phyloP scores from a whole-genome alignment of 2,113 vertebrate species.

The Aspiorhynchus laticeps region DNA sequence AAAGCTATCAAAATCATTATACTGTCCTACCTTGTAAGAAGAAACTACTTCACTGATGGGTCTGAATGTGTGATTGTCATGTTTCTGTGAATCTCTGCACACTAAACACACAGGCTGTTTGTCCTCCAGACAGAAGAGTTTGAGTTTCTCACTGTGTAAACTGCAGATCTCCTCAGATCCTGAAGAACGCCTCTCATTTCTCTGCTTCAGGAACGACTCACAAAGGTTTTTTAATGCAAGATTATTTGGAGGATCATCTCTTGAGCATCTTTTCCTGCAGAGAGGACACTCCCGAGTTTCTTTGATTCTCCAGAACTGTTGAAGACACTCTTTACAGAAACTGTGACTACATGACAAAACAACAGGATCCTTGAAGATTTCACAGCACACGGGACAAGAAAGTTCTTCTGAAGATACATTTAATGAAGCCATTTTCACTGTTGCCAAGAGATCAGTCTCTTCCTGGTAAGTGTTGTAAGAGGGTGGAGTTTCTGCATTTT shows the following conservation, averaged over 20 bases:
- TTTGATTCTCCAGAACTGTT: too few relatives aligned
- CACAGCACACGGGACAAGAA: background rate
- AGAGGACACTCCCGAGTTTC: too few relatives aligned
- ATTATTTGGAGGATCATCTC: background rate
- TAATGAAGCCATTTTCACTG: background rate
- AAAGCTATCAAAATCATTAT: background rate
- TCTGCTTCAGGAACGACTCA: background rate
- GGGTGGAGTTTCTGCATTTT: background rate
- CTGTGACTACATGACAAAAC: too few relatives aligned
- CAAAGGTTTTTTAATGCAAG: background rate
- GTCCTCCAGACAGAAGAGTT: too few relatives aligned
- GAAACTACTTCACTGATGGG: background rate
- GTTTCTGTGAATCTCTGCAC: too few relatives aligned
- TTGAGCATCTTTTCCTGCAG: background rate
- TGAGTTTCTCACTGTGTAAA: too few relatives aligned
- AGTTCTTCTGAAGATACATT: background rate
- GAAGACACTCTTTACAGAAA: too few relatives aligned
- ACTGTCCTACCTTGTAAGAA: background rate
- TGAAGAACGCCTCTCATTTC: background rate
- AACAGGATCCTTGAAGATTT: background rate
- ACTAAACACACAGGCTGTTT: too few relatives aligned
- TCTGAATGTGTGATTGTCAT: background rate
- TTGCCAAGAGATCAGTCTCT: background rate
- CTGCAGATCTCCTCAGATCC: background rate
- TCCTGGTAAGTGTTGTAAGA: background rate